Base-by-base conservation (phyloP, 2,797 vertebrate species). In the Eulemur albifrons region DNA sequence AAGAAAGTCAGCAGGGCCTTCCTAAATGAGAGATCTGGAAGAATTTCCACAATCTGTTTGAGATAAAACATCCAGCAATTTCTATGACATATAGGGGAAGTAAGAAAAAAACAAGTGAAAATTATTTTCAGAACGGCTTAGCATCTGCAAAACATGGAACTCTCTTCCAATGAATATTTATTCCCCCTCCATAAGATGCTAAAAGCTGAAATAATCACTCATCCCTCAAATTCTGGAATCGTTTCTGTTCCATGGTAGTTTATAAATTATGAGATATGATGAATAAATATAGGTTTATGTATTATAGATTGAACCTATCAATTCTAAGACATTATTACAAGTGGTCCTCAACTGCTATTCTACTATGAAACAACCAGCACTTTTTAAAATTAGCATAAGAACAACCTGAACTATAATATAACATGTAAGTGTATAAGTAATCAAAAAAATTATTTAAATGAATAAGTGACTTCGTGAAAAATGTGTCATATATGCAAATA, bases 261-360 rank as follows among this genome's bases (percentile, higher is more conserved):
- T 61, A 84, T 67, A 65, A 95, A 14, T 54, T 82, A 38, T 67
- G 10, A 83, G 65, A 90, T 59, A 85, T 23, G 17, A 48, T 54
- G n/a, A 43, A 40, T 79, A 95, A 90, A 63, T n/a, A 65, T 17
- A 21, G 35, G 38, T 70, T 67, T 88, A 30, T 38, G 13, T 61
- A 57, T 25, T 23, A 23, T 57, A 54, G 32, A 77, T 40, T 72
- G 20, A 59, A 59, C 21, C 25, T 67, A 50, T 54, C 10, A 54
- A 11, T 72, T 81, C 32, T 84, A 90, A 94, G 50, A 90, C 38
- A 77, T 70, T 92, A 70, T 85, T 82, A 72, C 25, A 93, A 93
- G 17, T 85, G 50, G 1, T 40, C 48, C 20, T 96, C 57, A 69
- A 63, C 4, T 57, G 88, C 38, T 79, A 21, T 77, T 79, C 35